Evolutionary conservation across 1,140 invertebrate genomes (phyloP).

Genomic region (Bacillus rossius): DNA sequence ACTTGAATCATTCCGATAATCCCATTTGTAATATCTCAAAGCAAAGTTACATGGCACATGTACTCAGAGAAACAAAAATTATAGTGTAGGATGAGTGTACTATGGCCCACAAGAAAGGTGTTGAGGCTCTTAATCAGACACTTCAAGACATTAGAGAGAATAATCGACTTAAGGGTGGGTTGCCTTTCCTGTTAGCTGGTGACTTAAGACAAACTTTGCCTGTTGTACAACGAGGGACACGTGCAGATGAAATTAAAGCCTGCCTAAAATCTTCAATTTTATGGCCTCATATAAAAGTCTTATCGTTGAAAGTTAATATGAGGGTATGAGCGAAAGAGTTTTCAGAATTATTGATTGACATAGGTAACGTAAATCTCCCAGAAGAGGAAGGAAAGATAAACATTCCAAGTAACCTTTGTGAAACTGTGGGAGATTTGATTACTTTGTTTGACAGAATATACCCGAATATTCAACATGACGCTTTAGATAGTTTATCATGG

Average conservation of each 20-base stretch:
- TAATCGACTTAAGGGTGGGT: no score
- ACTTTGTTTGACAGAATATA: no score
- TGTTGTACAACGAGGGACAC: conserved; percentile 37
- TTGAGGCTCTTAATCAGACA: no score
- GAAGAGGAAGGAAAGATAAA: no score
- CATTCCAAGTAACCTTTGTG: no score
- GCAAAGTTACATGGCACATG: conserved; percentile 21
- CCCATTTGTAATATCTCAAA: conserved; percentile 28
- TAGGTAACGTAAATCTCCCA: no score
- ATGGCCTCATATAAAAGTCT: conserved; percentile 20
- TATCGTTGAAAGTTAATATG: conserved; percentile 10
- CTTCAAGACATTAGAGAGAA: no score
- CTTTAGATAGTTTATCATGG: no score
- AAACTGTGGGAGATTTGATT: no score
- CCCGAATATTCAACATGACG: no score
- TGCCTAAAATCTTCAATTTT: conserved; percentile 32
- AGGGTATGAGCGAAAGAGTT: no score
- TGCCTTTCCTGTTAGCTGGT: conserved; percentile 27
- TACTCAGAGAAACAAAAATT: conserved; percentile 22
- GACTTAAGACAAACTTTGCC: conserved; percentile 46
- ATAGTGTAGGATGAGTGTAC: conserved; percentile 27
- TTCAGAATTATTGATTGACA: no score
- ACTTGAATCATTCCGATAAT: conserved; percentile 17
- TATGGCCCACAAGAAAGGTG: conserved; percentile 25
- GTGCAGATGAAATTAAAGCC: conserved; percentile 34